Evolutionary conservation across 37 sponge, comb jelly and placozoan genomes (phyloP).

Genomic region (Diacarnus erythraeanus): DNA sequence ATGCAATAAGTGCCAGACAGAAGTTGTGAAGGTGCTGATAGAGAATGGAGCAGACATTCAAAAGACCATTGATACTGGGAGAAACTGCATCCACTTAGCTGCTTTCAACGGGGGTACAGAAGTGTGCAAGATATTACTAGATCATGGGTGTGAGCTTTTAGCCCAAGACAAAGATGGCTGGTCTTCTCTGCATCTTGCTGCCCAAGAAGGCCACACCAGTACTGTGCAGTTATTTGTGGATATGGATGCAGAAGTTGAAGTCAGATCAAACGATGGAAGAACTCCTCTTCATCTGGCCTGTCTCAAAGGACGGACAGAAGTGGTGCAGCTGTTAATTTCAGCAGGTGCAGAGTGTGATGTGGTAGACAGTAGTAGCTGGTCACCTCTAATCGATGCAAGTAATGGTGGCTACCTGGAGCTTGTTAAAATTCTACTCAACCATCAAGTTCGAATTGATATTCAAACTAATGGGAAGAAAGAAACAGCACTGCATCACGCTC

Average conservation of each 20-base stretch:
- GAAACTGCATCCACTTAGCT: slow-evolving; percentile 74
- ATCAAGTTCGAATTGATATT: slow-evolving; percentile 58
- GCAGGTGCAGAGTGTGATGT: slow-evolving; percentile 60
- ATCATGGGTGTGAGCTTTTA: slow-evolving; percentile 47
- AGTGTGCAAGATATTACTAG: slow-evolving; percentile 65
- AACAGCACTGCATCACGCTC: slow-evolving; percentile 70
- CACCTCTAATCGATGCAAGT: slow-evolving; percentile 76
- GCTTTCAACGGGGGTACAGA: slow-evolving; percentile 63
- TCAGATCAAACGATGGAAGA: slow-evolving; percentile 55
- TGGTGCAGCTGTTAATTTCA: slow-evolving; percentile 59
- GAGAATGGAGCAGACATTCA: slow-evolving; percentile 59
- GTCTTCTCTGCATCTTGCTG: slow-evolving; percentile 69
- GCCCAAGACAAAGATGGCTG: slow-evolving; percentile 59
- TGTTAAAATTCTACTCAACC: slow-evolving; percentile 75
- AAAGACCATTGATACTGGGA: slow-evolving; percentile 50
- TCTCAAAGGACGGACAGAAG: slow-evolving; percentile 57
- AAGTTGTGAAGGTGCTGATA: slow-evolving; percentile 34
- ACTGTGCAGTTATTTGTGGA: slow-evolving; percentile 60
- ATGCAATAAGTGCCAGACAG: slow-evolving; percentile 56
- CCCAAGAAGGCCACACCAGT: slow-evolving; percentile 45
- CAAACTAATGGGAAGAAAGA: slow-evolving; percentile 53
- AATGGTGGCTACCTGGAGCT: slow-evolving; percentile 74
- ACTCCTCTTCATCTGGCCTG: slow-evolving; percentile 74
- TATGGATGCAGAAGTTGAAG: slow-evolving; percentile 56
- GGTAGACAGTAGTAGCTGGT: slow-evolving; percentile 64